A percentile compares a stretch with the other conserved stretches of the same genome.
phyloP scores from a whole-genome alignment of 2,113 vertebrate species.

The Pluvialis apricaria region DNA sequence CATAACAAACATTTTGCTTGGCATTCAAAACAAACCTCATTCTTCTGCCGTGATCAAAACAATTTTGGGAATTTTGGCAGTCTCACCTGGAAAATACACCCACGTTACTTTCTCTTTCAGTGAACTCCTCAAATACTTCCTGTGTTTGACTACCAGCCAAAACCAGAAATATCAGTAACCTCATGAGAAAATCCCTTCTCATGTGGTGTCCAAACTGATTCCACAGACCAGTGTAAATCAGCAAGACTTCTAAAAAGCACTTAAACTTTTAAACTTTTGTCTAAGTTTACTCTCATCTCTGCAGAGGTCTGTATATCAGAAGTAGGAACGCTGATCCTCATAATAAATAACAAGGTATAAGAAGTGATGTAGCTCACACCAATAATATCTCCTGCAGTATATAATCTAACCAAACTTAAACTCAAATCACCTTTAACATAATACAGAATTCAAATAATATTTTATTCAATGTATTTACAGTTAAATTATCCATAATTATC shows the following conservation, averaged over 20 bases:
- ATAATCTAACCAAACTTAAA: neutral
- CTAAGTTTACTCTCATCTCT: neutral
- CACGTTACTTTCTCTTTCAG: neutral
- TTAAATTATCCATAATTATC: neutral
- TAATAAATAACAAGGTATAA: neutral
- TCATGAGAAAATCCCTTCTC: too few relatives aligned
- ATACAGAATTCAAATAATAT: neutral
- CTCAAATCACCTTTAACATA: neutral
- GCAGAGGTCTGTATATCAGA: neutral
- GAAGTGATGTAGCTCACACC: neutral
- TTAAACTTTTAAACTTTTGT: neutral
- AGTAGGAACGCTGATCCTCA: neutral
- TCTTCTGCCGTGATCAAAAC: neutral
- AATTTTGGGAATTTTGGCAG: neutral
- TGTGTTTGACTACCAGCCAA: neutral
- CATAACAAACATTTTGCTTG: neutral
- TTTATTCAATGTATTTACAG: neutral
- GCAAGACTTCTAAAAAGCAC: too few relatives aligned
- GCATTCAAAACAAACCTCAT: neutral
- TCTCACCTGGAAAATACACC: accelerated
- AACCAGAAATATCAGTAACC: neutral
- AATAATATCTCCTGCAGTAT: neutral
- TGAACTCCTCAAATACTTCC: neutral
- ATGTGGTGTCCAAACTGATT: too few relatives aligned
- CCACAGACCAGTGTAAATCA: too few relatives aligned